Conservation (phyloP, 2,888 invertebrate genomes). For the Mantis religiosa region DNA sequence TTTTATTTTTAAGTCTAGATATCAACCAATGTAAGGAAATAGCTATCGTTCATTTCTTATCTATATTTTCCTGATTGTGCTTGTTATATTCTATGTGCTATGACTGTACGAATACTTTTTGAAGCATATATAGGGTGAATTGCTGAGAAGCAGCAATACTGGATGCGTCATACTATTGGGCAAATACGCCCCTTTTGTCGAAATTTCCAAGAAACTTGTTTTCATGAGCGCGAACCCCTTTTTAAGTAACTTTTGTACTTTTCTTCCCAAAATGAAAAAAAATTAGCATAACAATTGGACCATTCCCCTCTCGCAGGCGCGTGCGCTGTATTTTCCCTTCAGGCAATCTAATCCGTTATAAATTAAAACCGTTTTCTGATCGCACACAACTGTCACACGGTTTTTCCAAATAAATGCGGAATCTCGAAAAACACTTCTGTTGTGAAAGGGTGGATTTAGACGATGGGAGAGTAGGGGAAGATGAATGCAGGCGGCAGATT, state of each 20-base stretch:
- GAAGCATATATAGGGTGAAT: too few species aligned
- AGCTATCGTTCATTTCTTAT: too few species aligned
- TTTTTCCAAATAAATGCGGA: slow-evolving; percentile 5
- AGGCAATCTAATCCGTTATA: not conserved
- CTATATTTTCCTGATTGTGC: too few species aligned
- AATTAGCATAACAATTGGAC: not conserved
- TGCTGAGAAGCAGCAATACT: not conserved
- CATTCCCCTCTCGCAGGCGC: not conserved
- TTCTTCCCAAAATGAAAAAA: not conserved
- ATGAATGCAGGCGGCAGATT: not conserved
- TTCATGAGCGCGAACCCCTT: not conserved
- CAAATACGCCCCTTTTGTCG: not conserved
- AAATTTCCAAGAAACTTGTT: not conserved
- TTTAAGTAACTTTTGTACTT: not conserved
- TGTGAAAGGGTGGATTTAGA: not conserved
- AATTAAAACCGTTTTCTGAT: slow-evolving; percentile 7
- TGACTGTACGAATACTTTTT: too few species aligned
- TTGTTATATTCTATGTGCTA: too few species aligned
- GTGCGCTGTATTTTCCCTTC: not conserved
- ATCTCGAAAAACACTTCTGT: slow-evolving; percentile 10
- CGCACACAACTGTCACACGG: slow-evolving; percentile 8
- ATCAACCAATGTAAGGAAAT: too few species aligned
- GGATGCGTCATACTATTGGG: not conserved
- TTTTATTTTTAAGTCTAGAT: too few species aligned
- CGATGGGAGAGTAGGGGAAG: too few species aligned